These are phyloP conservation scores for Zaprionus lineosus DNA, from an alignment of 2,888 invertebrate species.

Conservation along the genomic window DNA sequence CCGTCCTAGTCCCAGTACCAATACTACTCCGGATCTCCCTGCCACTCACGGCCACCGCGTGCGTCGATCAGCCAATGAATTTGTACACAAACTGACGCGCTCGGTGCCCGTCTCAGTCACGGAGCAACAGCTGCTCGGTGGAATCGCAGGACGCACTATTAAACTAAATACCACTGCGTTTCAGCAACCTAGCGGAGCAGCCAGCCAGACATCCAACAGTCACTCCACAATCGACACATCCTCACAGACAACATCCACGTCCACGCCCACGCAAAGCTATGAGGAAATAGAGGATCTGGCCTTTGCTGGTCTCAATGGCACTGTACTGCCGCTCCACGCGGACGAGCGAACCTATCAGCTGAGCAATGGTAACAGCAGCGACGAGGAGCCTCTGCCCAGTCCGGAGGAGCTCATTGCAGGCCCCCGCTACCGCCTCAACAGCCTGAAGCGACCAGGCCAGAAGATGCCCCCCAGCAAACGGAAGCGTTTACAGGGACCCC, in stretches of 20 bases:
- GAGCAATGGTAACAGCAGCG: slow-evolving; percentile 26
- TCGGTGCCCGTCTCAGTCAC: slow-evolving; percentile 71
- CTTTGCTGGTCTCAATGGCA: slow-evolving; percentile 81
- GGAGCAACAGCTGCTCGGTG: slow-evolving; percentile 62
- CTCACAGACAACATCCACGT: background rate
- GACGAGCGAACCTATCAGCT: slow-evolving; percentile 44
- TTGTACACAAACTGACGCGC: slow-evolving; percentile 79
- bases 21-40: background rate
- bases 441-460: slow-evolving; percentile 46
- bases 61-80: slow-evolving; percentile 64
- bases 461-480: slow-evolving; percentile 65
- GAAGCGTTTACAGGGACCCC: slow-evolving; percentile 67
- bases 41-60: slow-evolving; percentile 28
- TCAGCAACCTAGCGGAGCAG: slow-evolving; percentile 51
- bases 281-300: slow-evolving; percentile 80
- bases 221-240: slow-evolving; percentile 2
- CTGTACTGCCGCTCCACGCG: slow-evolving; percentile 50
- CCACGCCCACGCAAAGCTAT: slow-evolving; percentile 50
- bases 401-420: slow-evolving; percentile 80
- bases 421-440: slow-evolving; percentile 75
- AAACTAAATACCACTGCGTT: slow-evolving; percentile 80
- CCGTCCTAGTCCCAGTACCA: background rate
- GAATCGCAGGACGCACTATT: slow-evolving; percentile 61
- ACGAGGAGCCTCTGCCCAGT: slow-evolving; percentile 76
- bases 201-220: slow-evolving; percentile 11